Conservation (phyloP, 2,888 invertebrate species). For the Automeris io region DNA sequence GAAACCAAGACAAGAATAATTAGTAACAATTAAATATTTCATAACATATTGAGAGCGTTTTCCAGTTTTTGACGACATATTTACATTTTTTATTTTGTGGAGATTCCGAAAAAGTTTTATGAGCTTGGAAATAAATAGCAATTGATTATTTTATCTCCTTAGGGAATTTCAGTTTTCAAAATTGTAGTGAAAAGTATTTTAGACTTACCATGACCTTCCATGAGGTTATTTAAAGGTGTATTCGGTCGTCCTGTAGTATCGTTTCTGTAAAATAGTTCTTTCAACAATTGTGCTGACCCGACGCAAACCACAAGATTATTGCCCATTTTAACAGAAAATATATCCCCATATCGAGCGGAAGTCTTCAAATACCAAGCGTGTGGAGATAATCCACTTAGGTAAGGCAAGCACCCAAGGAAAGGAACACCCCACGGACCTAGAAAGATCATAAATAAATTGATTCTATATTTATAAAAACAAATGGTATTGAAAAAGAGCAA, state of each 20-base stretch:
- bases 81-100: too few species aligned
- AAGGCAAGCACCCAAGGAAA: conserved; percentile 84
- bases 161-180: too few species aligned
- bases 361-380: conserved; percentile 83
- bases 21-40: too few species aligned
- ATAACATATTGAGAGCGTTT: too few species aligned
- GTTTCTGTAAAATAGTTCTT: conserved; percentile 85
- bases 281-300: conserved; percentile 85
- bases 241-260: conserved; percentile 89
- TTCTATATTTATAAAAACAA: neutral
- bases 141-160: too few species aligned
- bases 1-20: too few species aligned
- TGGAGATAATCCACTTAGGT: conserved; percentile 83
- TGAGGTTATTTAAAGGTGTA: conserved; percentile 85
- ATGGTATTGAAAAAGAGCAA: too few species aligned
- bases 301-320: conserved; percentile 86
- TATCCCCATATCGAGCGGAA: conserved; percentile 84
- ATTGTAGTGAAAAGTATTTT: too few species aligned
- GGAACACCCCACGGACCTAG: conserved; percentile 90
- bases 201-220: conserved; percentile 90
- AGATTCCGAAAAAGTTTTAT: too few species aligned
- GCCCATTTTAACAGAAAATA: conserved; percentile 85
- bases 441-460: too few species aligned
- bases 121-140: too few species aligned
- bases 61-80: too few species aligned